Evolutionary conservation across 2,888 invertebrate species (phyloP), one percentile per base, ranked within the genome.

Genomic region (Lasioglossum morio): DNA sequence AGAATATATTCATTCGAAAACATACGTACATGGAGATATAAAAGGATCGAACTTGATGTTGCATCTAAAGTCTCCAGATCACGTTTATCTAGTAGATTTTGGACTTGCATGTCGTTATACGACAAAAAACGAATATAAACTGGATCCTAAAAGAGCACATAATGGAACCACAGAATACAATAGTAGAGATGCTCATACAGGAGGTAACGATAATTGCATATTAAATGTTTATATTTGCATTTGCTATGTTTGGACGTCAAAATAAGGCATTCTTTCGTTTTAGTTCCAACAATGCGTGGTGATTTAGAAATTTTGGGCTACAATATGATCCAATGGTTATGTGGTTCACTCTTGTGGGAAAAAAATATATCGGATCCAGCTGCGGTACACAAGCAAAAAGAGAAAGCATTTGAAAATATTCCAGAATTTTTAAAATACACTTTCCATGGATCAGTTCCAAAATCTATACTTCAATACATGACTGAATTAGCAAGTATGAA

Each of bases 81-180:
- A 98, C 92, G 97, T 98, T 0, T 99, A 97, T 95, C 96, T 99
- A 16, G 98, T 99, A 0, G 99, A 99, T 96, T 99, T 98, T 95
- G 99, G 99, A 0, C 96, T 99, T 63, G 99, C 98, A 0, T 97
- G 97, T 23, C 97, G 97, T 89, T 97, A 97, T 90, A 96, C 96
- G 0, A 57, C 57, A n/a, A 98, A 97, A 92, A 95, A 95, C 81
- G 97, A 97, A 82, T 98, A 98, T 94, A 98, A 98, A 94, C 97
- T 98, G 0, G 98, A 99, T 95, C 98, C 98, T 0, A 98, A 98
- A 92, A 98, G 97, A 94, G 99, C 98, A 86, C 99, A 99, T 94
- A 98, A 99, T 95, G 99, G 99, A 0, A 99, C 99, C 0, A 98
- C 99, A 85, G 99, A 99, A 94, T 99, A 99, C 94, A 98, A 99